phyloP scores from a whole-genome alignment of 2,888 invertebrate genomes.

The Scaptomyza cyrtandrae region DNA sequence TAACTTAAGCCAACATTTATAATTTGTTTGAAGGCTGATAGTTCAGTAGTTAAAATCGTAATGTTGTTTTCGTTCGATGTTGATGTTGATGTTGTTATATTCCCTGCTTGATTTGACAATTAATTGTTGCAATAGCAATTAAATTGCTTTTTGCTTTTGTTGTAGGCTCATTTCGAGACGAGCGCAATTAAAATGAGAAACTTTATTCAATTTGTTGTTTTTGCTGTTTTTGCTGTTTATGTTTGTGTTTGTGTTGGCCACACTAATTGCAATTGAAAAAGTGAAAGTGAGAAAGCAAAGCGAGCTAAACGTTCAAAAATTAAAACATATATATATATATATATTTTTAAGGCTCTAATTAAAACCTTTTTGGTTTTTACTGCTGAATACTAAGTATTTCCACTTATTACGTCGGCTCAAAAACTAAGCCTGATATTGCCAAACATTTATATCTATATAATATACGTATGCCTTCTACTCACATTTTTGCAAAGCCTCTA shows the following conservation, averaged over 20 bases:
- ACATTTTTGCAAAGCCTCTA: not conserved
- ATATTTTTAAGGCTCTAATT: constrained; percentile 31
- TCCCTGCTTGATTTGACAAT: constrained; percentile 33
- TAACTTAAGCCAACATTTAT: not conserved
- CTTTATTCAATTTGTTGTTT: constrained; percentile 48
- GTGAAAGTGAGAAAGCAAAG: constrained; percentile 58
- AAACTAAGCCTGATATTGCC: constrained; percentile 23
- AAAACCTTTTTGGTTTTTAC: constrained; percentile 2
- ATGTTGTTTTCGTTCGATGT: not conserved
- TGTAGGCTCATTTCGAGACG: constrained; percentile 47
- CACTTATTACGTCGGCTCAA: constrained; percentile 36
- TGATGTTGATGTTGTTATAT: constrained; percentile 15
- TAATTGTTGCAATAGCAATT: constrained; percentile 43
- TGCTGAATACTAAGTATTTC: not conserved
- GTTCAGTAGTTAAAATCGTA: constrained; percentile 35
- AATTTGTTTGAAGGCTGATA: constrained; percentile 7
- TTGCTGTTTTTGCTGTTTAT: constrained; percentile 31
- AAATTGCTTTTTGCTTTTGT: constrained; percentile 47
- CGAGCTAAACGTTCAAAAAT: constrained; percentile 40
- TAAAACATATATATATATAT: constrained; percentile 29
- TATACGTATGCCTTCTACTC: constrained; percentile 5
- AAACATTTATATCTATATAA: not conserved
- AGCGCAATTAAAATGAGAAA: constrained; percentile 71
- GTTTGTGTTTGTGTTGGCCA: constrained; percentile 7
- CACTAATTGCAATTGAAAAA: constrained; percentile 75